These are phyloP conservation scores for Aurelia aurita DNA, from an alignment of 30 jellyfish, hydroid and myxozoan genomes.

Conservation along the genomic window DNA sequence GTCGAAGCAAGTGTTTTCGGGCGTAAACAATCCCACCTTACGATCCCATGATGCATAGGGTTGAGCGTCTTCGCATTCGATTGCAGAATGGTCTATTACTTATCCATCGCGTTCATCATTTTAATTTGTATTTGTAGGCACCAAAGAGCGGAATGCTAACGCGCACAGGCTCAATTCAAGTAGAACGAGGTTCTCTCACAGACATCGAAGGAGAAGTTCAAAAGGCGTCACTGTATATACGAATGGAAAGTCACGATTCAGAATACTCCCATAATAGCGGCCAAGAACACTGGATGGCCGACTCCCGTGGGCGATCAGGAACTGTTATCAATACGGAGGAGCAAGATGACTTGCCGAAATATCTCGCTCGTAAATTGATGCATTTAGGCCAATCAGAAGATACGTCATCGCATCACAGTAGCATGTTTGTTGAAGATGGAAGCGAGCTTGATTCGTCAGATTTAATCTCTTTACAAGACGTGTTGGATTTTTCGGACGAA, in stretches of 20 bases:
- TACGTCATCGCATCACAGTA: constrained; percentile 56
- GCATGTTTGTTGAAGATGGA: constrained; percentile 73
- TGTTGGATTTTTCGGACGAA: constrained; percentile 60
- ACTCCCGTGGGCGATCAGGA: constrained; percentile 57
- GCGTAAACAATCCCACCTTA: too few species aligned
- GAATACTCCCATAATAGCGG: constrained; percentile 16
- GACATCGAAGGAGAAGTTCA: constrained; percentile 4
- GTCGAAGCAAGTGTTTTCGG: too few species aligned
- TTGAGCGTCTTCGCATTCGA: too few species aligned
- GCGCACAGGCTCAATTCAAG: constrained; percentile 50
- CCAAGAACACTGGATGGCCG: constrained; percentile 77
- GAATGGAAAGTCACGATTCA: constrained; percentile 49
- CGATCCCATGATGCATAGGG: too few species aligned
- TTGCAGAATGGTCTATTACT: too few species aligned
- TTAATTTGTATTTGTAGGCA: not conserved
- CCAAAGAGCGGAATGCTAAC: not conserved
- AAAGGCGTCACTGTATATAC: not conserved
- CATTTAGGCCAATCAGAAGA: constrained; percentile 36
- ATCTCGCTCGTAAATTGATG: constrained; percentile 13
- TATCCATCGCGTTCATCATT: not conserved
- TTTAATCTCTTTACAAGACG: constrained; percentile 55
- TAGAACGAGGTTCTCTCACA: constrained; percentile 57
- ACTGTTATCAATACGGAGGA: constrained; percentile 74
- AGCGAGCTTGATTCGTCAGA: constrained; percentile 83
- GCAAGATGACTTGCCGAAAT: constrained; percentile 33